Percentiles rank a stretch among this genome's conserved stretches.
These are phyloP conservation scores for Sciurus carolinensis DNA, from an alignment of 2,797 vertebrate genomes.

Conservation along the genomic window DNA sequence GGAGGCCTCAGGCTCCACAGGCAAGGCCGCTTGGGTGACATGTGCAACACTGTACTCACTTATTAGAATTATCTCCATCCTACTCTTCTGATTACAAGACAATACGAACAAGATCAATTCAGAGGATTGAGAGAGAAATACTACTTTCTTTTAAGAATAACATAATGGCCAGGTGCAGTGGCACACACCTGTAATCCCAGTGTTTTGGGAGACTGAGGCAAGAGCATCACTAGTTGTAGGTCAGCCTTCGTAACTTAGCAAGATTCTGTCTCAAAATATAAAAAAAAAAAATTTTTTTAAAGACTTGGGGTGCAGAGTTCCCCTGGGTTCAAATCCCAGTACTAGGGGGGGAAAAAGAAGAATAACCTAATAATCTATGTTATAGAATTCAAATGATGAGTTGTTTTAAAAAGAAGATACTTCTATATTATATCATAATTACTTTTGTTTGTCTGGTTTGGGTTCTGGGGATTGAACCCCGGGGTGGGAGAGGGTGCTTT, in stretches of 20 bases:
- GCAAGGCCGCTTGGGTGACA: neutral
- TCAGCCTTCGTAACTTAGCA: no score
- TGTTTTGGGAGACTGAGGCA: no score
- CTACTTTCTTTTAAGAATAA: neutral
- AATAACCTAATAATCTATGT: neutral
- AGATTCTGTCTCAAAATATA: no score
- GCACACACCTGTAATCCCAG: no score
- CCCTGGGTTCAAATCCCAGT: no score
- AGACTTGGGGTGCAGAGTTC: no score
- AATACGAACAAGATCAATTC: neutral
- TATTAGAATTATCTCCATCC: neutral
- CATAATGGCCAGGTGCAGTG: no score
- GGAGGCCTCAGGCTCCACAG: neutral
- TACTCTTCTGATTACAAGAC: neutral
- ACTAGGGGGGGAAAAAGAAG: neutral
- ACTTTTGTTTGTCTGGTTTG: neutral
- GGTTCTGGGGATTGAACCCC: no score
- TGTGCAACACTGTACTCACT: fast-evolving
- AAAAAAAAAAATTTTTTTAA: no score
- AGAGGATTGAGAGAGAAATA: neutral
- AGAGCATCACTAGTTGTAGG: no score
- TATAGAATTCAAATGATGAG: neutral
- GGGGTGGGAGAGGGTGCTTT: no score
- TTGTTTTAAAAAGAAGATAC: neutral
- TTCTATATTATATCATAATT: neutral